A percentile compares a stretch with the other conserved stretches of the same genome.
Conservation (phyloP, 2,113 vertebrate genomes). For the Salvator merianae region DNA sequence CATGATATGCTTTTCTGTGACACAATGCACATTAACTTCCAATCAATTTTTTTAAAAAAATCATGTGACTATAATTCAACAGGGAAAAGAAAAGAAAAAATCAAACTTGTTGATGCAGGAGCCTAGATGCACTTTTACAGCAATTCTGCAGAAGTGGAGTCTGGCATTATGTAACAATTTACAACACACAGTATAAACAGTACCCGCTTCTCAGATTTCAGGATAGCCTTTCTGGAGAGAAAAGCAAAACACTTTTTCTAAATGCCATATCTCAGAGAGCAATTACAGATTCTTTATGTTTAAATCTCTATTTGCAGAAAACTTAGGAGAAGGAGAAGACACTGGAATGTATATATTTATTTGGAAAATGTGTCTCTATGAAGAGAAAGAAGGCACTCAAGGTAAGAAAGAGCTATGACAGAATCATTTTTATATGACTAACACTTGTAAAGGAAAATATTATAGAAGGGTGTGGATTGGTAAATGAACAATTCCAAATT, state of each 20-base stretch:
- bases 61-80: no score
- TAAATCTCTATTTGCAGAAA: neutral
- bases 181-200: neutral
- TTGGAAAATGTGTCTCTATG: neutral
- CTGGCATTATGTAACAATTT: slow-evolving; percentile 23
- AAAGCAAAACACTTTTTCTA: neutral
- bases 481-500: slow-evolving; percentile 17
- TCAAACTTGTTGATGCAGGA: slow-evolving; percentile 53
- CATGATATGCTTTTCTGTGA: neutral
- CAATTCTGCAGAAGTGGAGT: slow-evolving; percentile 13
- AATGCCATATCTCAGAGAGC: neutral
- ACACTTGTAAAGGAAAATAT: neutral
- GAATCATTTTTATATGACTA: neutral
- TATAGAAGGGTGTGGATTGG: neutral
- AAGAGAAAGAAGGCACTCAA: slow-evolving; percentile 33
- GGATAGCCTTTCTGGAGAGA: slow-evolving; percentile 26
- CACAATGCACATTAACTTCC: neutral
- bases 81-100: no score
- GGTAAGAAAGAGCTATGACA: slow-evolving; percentile 16
- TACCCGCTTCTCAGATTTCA: slow-evolving; percentile 17
- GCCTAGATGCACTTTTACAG: slow-evolving; percentile 51
- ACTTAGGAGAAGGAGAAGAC: neutral
- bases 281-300: neutral
- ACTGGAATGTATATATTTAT: neutral
- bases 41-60: no score